Evolutionary conservation across 2,113 vertebrate genomes (phyloP), one percentile per base, ranked within the genome.

Genomic region (Xiphias gladius): DNA sequence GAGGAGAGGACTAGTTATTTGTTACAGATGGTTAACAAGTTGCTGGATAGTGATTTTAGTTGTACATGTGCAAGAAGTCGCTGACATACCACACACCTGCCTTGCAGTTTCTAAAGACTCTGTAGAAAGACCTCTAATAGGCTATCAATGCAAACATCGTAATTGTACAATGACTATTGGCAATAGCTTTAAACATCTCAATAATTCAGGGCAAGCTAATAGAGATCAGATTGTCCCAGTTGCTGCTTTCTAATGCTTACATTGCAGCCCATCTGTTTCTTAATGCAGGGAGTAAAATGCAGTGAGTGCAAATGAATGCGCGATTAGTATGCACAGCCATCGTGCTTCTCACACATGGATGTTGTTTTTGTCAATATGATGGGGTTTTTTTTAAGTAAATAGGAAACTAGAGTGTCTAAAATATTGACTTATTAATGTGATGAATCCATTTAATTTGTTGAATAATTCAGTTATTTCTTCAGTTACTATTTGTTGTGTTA

Each of bases 121-220:
- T 95, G 96, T 92, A 94, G 96, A 96, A 96, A 95, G 95, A 95
- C 95, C 96, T 96, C 96, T 97, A 96, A 97, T 96, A 96, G 96
- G 93, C 96, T 96, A 96, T 97, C 96, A 91, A 94, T 96, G 96
- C 95, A 95, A 96, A 96, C 96, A 94, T 95, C 96, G 96, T 97
- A 97, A 97, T 97, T 97, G 96, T 94, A 92, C 96, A 97, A 96
- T 95, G 94, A 95, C 95, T 97, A 97, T 97, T 96, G 97, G 97
- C 96, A 96, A 91, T 93, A 93, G 94, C 96, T 96, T 96, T 97
- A 96, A 97, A 97, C 95, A 96, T 95, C 95, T 95, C 94, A 89
- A 72, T 94, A 94, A 96, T 96, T 97, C 95, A 95, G 95, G 96
- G 96, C 94, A 92, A 95, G 96, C 93, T 97, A 97, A 98, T 96